Percentiles rank a stretch among this genome's conserved stretches.
These are phyloP conservation scores for Ivindomyrus marchei DNA, from an alignment of 2,113 vertebrate genomes.

Conservation along the genomic window DNA sequence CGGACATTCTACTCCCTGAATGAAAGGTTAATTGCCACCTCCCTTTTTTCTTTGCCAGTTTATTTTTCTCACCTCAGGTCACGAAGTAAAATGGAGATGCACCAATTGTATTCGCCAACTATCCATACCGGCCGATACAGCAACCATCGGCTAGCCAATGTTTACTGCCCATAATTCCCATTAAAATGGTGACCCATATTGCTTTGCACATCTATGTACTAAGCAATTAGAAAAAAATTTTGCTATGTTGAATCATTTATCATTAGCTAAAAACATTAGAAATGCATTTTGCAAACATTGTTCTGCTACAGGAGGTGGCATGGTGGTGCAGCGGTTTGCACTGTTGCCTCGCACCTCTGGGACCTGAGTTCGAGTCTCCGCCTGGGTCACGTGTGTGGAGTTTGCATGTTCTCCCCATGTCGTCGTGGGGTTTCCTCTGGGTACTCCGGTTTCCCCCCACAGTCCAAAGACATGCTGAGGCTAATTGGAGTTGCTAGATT, in stretches of 20 bases:
- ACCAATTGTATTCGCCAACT: not conserved
- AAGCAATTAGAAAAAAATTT: not conserved
- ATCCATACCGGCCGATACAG: not conserved
- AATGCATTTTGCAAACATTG: not conserved
- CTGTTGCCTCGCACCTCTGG: too few species aligned
- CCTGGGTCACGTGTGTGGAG: too few species aligned
- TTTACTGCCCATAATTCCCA: not conserved
- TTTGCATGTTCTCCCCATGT: too few species aligned
- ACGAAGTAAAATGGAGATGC: not conserved
- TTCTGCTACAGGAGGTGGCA: not conserved
- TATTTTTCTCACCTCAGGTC: not conserved
- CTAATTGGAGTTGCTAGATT: too few species aligned
- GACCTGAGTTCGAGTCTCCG: too few species aligned
- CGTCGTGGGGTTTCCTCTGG: too few species aligned
- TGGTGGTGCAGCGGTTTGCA: too few species aligned
- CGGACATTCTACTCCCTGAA: slow-evolving; percentile 50
- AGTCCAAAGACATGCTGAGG: too few species aligned
- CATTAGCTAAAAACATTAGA: not conserved
- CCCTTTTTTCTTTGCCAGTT: not conserved
- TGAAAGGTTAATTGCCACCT: slow-evolving; percentile 41
- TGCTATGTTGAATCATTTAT: not conserved
- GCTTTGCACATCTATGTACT: not conserved
- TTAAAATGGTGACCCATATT: not conserved
- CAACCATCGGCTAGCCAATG: not conserved
- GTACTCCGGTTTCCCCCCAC: too few species aligned